Conservation (phyloP, 2,888 invertebrate species). For the Omphaloscelis lunosa region DNA sequence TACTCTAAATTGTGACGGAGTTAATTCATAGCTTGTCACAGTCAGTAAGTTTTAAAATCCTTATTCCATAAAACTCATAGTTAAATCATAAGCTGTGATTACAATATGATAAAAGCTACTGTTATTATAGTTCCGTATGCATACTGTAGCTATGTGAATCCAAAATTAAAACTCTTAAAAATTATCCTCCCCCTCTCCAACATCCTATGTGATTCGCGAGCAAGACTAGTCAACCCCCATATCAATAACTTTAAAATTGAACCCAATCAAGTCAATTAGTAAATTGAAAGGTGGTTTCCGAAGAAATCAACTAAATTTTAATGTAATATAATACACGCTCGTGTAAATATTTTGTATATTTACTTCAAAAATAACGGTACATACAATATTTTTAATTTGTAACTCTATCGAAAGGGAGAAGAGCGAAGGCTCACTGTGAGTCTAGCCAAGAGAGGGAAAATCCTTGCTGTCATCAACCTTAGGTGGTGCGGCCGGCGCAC, state of each 20-base stretch:
- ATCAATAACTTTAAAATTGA: slow-evolving; percentile 57
- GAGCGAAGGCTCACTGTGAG: slow-evolving; percentile 83
- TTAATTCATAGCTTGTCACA: slow-evolving; percentile 88
- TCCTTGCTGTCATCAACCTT: slow-evolving; percentile 99
- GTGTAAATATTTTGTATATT: slow-evolving; percentile 91
- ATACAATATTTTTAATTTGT: slow-evolving; percentile 90
- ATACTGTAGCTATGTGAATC: slow-evolving; percentile 83
- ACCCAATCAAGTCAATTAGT: slow-evolving; percentile 61
- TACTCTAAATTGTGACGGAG: slow-evolving; percentile 90
- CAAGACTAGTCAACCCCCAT: slow-evolving; percentile 68
- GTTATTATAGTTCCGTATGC: slow-evolving; percentile 85
- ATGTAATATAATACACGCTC: slow-evolving; percentile 89
- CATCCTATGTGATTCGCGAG: slow-evolving; percentile 74
- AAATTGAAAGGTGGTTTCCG: slow-evolving; percentile 62
- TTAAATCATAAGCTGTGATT: slow-evolving; percentile 88
- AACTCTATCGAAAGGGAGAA: slow-evolving; percentile 89
- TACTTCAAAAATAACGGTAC: slow-evolving; percentile 91
- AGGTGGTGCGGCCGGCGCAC: slow-evolving; percentile 91
- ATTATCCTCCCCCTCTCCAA: slow-evolving; percentile 85
- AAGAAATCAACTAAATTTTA: slow-evolving; percentile 77
- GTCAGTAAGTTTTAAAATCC: slow-evolving; percentile 83
- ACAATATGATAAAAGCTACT: slow-evolving; percentile 89
- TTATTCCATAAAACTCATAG: slow-evolving; percentile 84
- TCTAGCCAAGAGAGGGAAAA: slow-evolving; percentile 97
- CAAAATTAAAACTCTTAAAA: slow-evolving; percentile 83